Base-by-base conservation (phyloP, 2,797 vertebrate genomes). In the Propithecus perrieri region DNA sequence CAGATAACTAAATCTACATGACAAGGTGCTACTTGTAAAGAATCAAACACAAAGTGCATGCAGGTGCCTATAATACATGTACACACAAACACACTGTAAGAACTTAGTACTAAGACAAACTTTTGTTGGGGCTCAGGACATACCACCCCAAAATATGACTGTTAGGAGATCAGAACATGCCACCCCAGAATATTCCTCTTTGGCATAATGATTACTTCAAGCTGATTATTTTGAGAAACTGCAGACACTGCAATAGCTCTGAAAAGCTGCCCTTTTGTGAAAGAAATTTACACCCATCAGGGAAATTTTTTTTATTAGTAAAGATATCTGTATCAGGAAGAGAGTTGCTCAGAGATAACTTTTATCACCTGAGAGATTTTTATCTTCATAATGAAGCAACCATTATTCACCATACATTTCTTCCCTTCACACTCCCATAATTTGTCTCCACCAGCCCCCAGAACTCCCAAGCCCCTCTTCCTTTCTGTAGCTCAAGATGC, bases 1-100 rank as follows among this genome's bases (percentile, higher is more conserved):
- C n/a, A 95, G 71, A n/a, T 33, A 61, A 92, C 17, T 86, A n/a
- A 94, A 72, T 43, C n/a, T n/a, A 65, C 14, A 59, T 48, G 9
- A 38, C 24, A 78, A 86, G 18, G 22, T 18, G 28, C 17, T 88
- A 69, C 22, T 48, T 75, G 5, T 48, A 26, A 89, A 20, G 5
- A 61, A 35, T 55, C 71, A 59, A 76, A 89, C 4, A 55, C 18
- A 20, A 69, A 59, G 48, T 10, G 8, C 4, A 33, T 10, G 18
- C 41, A 43, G n/a, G 28, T 38, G 20, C 65, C 33, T 72, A 14
- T 46, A 41, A 33, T 3, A 35, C 5, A 20, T 0, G 35, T 5
- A 48, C 11, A 53, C 17, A 41, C 7, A 30, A 1, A 8, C 26
- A 17, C 57, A 35, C 1, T 26, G 5, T 0, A 90, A 83, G 2